A percentile compares a stretch with the other conserved stretches of the same genome.
Conservation (phyloP, 2,888 invertebrate species). For the Isoperla grammatica region DNA sequence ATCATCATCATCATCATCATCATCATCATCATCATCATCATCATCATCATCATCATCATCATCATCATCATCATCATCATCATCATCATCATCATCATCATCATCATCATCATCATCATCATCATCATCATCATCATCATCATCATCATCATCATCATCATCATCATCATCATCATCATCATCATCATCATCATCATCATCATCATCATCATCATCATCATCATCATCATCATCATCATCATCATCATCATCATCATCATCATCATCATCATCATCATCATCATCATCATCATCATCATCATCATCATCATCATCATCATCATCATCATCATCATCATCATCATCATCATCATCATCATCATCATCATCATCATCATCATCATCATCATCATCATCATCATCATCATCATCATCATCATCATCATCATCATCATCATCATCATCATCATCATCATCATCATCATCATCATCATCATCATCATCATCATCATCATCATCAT, state of each 20-base stretch:
- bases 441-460: background rate
- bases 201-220: background rate
- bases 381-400: background rate
- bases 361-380: background rate
- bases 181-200: background rate
- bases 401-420: background rate
- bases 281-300: background rate
- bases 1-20: background rate
- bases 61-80: background rate
- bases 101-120: background rate
- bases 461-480: background rate
- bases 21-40: background rate
- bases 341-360: background rate
- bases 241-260: background rate
- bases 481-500: background rate
- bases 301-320: background rate
- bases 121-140: background rate
- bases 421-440: background rate
- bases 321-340: background rate
- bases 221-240: background rate
- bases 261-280: background rate
- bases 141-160: background rate
- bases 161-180: background rate
- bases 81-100: background rate
- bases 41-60: background rate